Evolutionary conservation across 2,888 invertebrate species (phyloP).

Genomic region (Peribatodes rhomboidaria): DNA sequence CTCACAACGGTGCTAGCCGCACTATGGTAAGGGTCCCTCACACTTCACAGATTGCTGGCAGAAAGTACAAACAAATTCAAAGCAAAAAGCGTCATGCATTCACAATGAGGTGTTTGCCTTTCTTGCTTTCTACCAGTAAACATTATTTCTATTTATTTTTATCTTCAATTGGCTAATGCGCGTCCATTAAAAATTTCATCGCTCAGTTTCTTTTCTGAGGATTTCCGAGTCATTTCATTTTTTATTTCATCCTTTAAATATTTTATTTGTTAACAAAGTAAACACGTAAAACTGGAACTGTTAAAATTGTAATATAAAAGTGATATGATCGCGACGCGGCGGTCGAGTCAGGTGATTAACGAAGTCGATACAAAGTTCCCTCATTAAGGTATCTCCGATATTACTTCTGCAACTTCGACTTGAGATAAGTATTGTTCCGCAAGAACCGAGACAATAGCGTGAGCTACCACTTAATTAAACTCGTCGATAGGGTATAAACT

Average conservation of each 20-base stretch:
- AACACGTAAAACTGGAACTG: conserved; percentile 42
- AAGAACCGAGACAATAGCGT: conserved; percentile 81
- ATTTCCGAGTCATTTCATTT: conserved; percentile 50
- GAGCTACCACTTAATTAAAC: conserved; percentile 83
- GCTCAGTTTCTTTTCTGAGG: conserved; percentile 55
- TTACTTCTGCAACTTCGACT: conserved; percentile 82
- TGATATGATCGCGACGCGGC: conserved; percentile 54
- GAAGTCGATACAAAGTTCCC: conserved; percentile 84
- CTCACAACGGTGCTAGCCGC: conserved; percentile 86
- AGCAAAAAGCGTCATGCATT: conserved; percentile 37
- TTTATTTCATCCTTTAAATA: conserved; percentile 51
- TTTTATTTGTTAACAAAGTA: conserved; percentile 49
- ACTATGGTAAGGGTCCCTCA: conserved; percentile 81
- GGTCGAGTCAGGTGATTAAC: conserved; percentile 79
- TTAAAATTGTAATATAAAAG: conserved; percentile 39
- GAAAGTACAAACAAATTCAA: conserved; percentile 54
- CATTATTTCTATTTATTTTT: conserved; percentile 52
- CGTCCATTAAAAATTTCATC: conserved; percentile 71
- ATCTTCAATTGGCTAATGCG: conserved; percentile 66
- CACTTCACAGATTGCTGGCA: conserved; percentile 63
- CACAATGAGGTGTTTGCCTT: conserved; percentile 45
- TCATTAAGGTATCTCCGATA: conserved; percentile 85
- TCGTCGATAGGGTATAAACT: conserved; percentile 70
- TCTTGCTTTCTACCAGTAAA: conserved; percentile 60
- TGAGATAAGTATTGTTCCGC: conserved; percentile 83